Conservation (phyloP, 2,888 invertebrate genomes). For the Taphrorychus bicolor region DNA sequence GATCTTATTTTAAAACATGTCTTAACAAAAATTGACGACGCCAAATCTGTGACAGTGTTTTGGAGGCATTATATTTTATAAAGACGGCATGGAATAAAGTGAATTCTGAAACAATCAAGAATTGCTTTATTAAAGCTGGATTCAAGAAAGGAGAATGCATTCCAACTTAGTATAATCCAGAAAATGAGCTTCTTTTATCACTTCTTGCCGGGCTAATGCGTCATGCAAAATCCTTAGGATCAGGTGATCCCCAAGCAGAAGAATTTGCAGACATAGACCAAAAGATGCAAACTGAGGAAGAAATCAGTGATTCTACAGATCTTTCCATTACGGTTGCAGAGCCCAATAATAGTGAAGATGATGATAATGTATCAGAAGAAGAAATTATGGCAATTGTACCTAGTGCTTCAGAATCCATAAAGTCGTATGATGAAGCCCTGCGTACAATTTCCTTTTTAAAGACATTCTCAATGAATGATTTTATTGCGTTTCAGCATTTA, state of each 20-base stretch:
- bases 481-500: constrained; percentile 14
- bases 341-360: constrained; percentile 5
- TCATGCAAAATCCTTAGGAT: neutral
- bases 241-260: constrained; percentile 8
- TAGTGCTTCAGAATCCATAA: constrained; percentile 14
- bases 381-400: constrained; percentile 11
- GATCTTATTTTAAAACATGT: constrained; percentile 16
- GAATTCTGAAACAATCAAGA: constrained; percentile 20
- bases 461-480: constrained; percentile 13
- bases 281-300: constrained; percentile 1
- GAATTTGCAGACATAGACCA: constrained; percentile 16
- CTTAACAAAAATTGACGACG: constrained; percentile 22
- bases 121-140: constrained; percentile 31
- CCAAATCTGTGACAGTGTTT: constrained; percentile 18
- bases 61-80: constrained; percentile 20
- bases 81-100: constrained; percentile 23
- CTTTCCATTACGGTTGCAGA: neutral
- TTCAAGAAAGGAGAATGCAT: constrained; percentile 16
- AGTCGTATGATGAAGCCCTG: constrained; percentile 24
- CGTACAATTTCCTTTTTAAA: constrained; percentile 17
- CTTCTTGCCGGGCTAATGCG: neutral
- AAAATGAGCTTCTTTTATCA: constrained; percentile 4
- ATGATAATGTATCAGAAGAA: constrained; percentile 10
- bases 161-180: constrained; percentile 9
- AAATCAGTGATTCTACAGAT: constrained; percentile 17